Evolutionary conservation across 2,797 vertebrate genomes (phyloP).

Genomic region (Aphelocoma californica): DNA sequence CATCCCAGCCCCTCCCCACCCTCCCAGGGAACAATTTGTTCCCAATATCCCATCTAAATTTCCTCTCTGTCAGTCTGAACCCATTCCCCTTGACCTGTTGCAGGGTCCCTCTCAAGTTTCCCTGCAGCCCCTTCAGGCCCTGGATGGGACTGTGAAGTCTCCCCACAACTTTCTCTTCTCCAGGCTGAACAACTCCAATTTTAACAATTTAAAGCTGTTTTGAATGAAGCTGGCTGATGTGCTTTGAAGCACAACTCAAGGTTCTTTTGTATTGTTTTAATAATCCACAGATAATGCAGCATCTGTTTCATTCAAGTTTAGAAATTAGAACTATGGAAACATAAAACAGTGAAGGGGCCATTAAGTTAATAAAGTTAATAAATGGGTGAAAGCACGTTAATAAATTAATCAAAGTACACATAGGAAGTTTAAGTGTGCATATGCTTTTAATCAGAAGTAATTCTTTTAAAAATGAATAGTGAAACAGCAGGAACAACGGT

Average conservation of each 20-base stretch:
- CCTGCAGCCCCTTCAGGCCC: background rate
- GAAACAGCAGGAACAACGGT: background rate
- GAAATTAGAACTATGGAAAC: background rate
- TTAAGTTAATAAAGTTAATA: background rate
- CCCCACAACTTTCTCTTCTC: background rate
- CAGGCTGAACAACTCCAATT: background rate
- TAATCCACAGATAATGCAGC: background rate
- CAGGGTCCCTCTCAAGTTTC: background rate
- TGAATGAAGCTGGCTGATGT: background rate
- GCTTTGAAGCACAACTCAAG: background rate
- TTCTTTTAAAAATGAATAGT: background rate
- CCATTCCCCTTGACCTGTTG: background rate
- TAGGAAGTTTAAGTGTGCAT: background rate
- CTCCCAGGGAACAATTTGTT: background rate
- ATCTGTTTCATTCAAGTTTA: background rate
- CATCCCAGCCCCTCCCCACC: background rate
- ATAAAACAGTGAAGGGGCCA: background rate
- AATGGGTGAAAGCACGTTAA: background rate
- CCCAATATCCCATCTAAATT: no score
- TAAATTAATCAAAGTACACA: background rate
- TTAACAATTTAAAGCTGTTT: background rate
- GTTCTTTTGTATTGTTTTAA: background rate
- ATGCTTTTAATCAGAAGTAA: background rate
- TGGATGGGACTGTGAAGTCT: background rate
- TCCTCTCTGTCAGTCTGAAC: background rate